Evolutionary conservation across 1,140 invertebrate species (phyloP).

Genomic region (Bicyclus anynana): DNA sequence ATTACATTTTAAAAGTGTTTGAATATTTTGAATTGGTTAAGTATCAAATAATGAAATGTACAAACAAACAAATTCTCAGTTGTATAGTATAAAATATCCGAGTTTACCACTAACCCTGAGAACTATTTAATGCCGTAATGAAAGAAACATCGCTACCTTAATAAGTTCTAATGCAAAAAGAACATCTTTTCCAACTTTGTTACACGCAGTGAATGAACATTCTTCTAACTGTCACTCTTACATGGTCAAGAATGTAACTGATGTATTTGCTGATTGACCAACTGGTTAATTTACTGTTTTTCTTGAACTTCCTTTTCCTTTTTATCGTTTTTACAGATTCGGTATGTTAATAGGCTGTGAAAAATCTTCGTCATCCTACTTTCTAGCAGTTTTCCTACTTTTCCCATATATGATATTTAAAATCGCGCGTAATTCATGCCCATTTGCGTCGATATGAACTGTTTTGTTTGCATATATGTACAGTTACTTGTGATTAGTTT

Average conservation of each 20-base stretch:
- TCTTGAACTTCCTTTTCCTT: background rate
- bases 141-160: background rate
- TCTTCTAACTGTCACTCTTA: conserved; percentile 2
- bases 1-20: too few species aligned
- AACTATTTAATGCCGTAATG: background rate
- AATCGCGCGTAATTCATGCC: background rate
- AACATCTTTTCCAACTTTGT: background rate
- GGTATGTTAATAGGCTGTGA: background rate
- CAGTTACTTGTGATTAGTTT: background rate
- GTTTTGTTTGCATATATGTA: too few species aligned
- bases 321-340: background rate
- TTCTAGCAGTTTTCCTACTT: background rate
- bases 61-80: too few species aligned
- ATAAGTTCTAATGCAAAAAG: background rate
- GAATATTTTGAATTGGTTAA: too few species aligned
- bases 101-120: too few species aligned
- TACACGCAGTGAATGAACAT: conserved; percentile 11
- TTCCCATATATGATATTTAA: background rate
- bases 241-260: background rate
- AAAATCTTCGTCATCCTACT: too few species aligned
- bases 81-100: too few species aligned
- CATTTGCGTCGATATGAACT: background rate
- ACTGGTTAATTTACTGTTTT: background rate
- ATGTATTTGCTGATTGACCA: background rate
- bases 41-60: too few species aligned